These are phyloP conservation scores for Daptonema setosum DNA, from an alignment of 2,888 invertebrate genomes.

Conservation along the genomic window DNA sequence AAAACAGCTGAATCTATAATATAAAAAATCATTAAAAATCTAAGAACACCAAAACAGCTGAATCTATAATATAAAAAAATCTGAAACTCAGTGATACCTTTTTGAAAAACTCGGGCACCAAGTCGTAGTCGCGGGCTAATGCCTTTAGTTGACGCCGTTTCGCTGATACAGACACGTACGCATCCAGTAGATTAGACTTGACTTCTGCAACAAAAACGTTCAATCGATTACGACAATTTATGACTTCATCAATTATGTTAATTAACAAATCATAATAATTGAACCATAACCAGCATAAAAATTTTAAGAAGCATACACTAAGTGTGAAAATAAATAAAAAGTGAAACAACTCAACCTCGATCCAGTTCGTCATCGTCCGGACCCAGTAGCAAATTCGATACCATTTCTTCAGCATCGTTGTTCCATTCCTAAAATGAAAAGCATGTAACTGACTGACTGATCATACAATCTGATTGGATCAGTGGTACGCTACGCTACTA, in stretches of 20 bases:
- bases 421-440: constrained; percentile 4
- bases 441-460: background rate
- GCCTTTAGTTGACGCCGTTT: constrained; percentile 3
- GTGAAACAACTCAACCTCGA: background rate
- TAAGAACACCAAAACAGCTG: background rate
- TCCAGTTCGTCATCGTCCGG: constrained; percentile 8
- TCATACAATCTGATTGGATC: background rate
- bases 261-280: no score
- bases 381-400: background rate
- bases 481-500: no score
- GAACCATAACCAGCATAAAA: no score
- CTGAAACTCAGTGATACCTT: background rate
- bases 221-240: background rate
- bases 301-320: background rate
- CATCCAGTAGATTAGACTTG: constrained; percentile 3
- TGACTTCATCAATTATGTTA: background rate
- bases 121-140: constrained; percentile 5
- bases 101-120: constrained; percentile 7
- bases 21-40: no score
- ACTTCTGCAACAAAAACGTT: constrained; percentile 1
- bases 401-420: constrained; percentile 6
- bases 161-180: constrained; percentile 1
- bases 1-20: background rate
- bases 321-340: background rate
- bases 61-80: background rate